Base-by-base conservation (phyloP, 1,140 invertebrate species). In the Eupeodes corollae region DNA sequence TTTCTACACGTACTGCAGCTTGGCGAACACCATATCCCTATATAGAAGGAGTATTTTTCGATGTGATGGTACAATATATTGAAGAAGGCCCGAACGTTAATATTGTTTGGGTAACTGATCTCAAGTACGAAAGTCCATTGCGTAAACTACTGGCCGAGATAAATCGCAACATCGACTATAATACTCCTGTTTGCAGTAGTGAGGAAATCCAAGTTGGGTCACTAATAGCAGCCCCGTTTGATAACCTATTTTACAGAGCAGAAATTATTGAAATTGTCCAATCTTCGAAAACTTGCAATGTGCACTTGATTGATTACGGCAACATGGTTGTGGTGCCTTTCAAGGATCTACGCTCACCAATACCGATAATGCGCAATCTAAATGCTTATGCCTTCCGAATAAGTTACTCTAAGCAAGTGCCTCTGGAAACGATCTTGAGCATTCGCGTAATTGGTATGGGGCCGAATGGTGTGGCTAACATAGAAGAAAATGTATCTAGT, bases 231-330 rank as follows among this genome's bases (percentile, higher is more conserved):
- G 47, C 41, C 13, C 47, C 47, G 8, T 48, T 48, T 11, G 32
- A 35, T 2, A 32, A 39, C 18, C 33, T 48, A 13, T 18, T 37
- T 5, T 48, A 48, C 11, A 8, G 47, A 38, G 47, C 47, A n/a
- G 40, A 34, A 30, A 31, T 50, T 12, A 34, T 50, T 18, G 44
- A 50, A 10, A 19, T 13, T 6, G 18, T 11, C 5, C 8, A n/a
- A 6, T 8, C 35, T n/a, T n/a, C 31, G 3, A 38, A 30, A 8
- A 21, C 18, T 11, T 42, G 33, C 3, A 19, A 18, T 12, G 44
- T 50, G 5, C 48, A 39, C 32, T 30, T 45, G n/a, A 50, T 50
- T 11, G 48, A 50, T 41, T 50, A 44, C 16, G 48, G 48, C 30
- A 46, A 45, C 18, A 32, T 45, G 32, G 1, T 46, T 0, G 6